Base-by-base conservation (phyloP, 2,888 invertebrate species). In the Ligdia adustata region DNA sequence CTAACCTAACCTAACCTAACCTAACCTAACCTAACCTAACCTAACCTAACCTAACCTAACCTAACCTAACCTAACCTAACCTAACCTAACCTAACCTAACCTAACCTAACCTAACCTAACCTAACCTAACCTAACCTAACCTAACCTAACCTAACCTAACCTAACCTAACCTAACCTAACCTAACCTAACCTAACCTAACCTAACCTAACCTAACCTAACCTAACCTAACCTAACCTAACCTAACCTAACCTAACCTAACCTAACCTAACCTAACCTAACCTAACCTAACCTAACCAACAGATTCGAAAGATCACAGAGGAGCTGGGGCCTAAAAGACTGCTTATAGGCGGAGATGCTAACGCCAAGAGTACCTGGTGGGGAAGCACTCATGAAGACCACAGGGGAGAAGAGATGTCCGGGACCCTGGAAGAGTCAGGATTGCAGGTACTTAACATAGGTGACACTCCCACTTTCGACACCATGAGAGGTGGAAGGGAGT, bases 251-350 rank as follows among this genome's bases (percentile, higher is more conserved):
- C 24, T 24, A 24, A 24, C 24, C 24, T 24, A 24, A 24, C 24
- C 24, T 24, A 24, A 24, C 24, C 24, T 24, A 24, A 24, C 24
- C 24, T 24, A 24, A 24, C 24, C 24, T 24, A 28, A 28, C 9
- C 27, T 11, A 28, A 28, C 12, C 27, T 11, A 28, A 28, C 9
- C 27, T 11, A 28, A 11, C 27, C 27, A 2, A 6, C 11, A 11
- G 27, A 2, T 11, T 4, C n/a, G n/a, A n/a, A n/a, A n/a, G n/a
- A n/a, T n/a, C n/a, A n/a, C n/a, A n/a, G n/a, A n/a, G n/a, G n/a
- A n/a, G n/a, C n/a, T n/a, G n/a, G n/a, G n/a, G n/a, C n/a, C n/a
- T n/a, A n/a, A n/a, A n/a, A n/a, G n/a, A n/a, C n/a, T n/a, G n/a
- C n/a, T n/a, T n/a, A n/a, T n/a, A n/a, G n/a, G n/a, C n/a, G n/a